Evolutionary conservation across 2,888 invertebrate species (phyloP).

Genomic region (Drosophila nr. medialis): DNA sequence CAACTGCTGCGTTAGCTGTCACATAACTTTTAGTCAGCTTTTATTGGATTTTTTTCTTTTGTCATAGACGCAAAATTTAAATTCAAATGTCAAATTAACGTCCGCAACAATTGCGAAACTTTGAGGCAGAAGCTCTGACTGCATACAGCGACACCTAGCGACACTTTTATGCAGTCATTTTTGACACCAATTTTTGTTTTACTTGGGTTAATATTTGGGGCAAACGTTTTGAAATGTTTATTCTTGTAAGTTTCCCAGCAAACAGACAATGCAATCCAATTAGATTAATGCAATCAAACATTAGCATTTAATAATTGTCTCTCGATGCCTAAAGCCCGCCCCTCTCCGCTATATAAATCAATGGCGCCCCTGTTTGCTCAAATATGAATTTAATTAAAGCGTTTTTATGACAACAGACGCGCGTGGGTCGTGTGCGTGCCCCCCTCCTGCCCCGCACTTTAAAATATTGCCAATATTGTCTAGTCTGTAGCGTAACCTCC

Average conservation of each 20-base stretch:
- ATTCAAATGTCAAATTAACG: conserved; percentile 70
- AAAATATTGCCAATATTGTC: conserved; percentile 81
- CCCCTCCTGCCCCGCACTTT: conserved; percentile 61
- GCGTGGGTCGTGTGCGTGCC: conserved; percentile 59
- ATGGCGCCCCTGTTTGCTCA: conserved; percentile 32
- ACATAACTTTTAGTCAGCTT: conserved; percentile 41
- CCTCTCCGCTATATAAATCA: conserved; percentile 59
- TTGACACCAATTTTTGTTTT: conserved; percentile 3
- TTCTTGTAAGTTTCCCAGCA: not conserved
- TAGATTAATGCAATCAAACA: conserved; percentile 70
- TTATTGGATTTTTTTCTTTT: conserved; percentile 12
- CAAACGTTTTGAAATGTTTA: conserved; percentile 7
- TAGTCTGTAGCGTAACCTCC: conserved; percentile 55
- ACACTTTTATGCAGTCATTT: conserved; percentile 27
- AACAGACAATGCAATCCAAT: conserved; percentile 55
- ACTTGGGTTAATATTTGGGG: not conserved
- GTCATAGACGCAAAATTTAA: conserved; percentile 41
- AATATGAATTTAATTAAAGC: conserved; percentile 83
- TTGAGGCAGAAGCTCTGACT: conserved; percentile 34
- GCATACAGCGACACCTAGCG: conserved; percentile 40
- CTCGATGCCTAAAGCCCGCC: conserved; percentile 35
- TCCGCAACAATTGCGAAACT: conserved; percentile 56
- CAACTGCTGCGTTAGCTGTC: conserved; percentile 46
- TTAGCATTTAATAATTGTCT: conserved; percentile 64
- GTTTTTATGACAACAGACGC: conserved; percentile 73